Percentiles rank a stretch among this genome's conserved stretches.
Evolutionary conservation across 2,797 vertebrate species (phyloP).

Genomic region (Gallirallus australis): DNA sequence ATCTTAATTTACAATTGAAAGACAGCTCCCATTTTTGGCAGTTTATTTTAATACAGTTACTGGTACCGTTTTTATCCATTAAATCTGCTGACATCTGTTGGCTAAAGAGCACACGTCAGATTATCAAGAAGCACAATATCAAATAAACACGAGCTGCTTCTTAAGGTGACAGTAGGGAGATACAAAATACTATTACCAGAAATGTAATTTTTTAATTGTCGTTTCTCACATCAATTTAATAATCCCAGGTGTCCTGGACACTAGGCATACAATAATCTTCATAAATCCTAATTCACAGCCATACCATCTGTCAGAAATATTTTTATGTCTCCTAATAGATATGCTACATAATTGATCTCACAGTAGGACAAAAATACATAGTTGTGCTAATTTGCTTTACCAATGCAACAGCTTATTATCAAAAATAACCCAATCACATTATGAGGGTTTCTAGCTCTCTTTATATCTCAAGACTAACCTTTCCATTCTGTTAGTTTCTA

Average conservation of each 20-base stretch:
- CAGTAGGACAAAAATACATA: slow-evolving; percentile 61
- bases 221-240: slow-evolving; percentile 66
- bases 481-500: background rate
- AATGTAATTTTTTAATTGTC: slow-evolving; percentile 33
- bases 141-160: slow-evolving; percentile 49
- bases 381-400: slow-evolving; percentile 49
- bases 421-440: background rate
- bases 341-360: slow-evolving; percentile 61
- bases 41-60: slow-evolving; percentile 36
- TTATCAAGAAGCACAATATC: slow-evolving; percentile 47
- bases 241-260: slow-evolving; percentile 64
- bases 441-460: background rate
- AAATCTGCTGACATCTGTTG: slow-evolving; percentile 50
- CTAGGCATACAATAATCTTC: slow-evolving; percentile 75
- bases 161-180: slow-evolving; percentile 58
- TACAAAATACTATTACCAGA: slow-evolving; percentile 57
- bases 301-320: slow-evolving; percentile 77
- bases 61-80: slow-evolving; percentile 39
- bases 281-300: slow-evolving; percentile 75
- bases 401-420: slow-evolving; percentile 20
- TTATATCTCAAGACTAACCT: background rate
- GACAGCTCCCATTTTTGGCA: background rate
- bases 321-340: slow-evolving; percentile 61
- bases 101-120: background rate
- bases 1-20: background rate